Percentiles rank a stretch among this genome's conserved stretches.
These are phyloP conservation scores for Eumerus sabulonum DNA, from an alignment of 2,888 invertebrate species.

Conservation along the genomic window DNA sequence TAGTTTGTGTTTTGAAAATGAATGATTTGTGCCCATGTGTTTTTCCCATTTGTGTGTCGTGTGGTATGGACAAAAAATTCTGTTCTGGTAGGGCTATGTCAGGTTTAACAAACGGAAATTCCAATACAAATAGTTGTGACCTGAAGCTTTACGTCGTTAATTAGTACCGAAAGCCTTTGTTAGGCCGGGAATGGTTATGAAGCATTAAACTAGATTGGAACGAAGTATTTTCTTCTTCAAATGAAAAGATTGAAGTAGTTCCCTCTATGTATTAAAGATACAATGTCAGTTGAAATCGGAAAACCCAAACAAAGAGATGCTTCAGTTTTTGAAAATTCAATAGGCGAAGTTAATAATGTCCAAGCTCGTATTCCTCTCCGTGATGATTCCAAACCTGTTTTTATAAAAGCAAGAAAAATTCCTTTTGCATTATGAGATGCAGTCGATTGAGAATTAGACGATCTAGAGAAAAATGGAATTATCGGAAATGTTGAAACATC, in stretches of 20 bases:
- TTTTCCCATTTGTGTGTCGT: too few relatives aligned
- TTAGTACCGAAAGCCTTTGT: not conserved
- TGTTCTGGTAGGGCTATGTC: too few relatives aligned
- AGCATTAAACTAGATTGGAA: conserved; percentile 25
- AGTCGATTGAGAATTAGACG: conserved; percentile 55
- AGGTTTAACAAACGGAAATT: too few relatives aligned
- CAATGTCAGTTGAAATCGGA: conserved; percentile 68
- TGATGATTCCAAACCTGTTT: conserved; percentile 55
- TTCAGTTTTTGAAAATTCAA: conserved; percentile 2
- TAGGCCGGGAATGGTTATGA: conserved; percentile 5
- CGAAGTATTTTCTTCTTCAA: conserved; percentile 20
- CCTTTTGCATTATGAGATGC: not conserved
- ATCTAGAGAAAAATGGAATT: conserved; percentile 53
- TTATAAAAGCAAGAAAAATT: conserved; percentile 60
- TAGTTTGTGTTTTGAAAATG: too few relatives aligned
- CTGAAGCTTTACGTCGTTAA: too few relatives aligned
- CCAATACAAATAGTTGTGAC: too few relatives aligned
- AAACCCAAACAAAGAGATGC: conserved; percentile 33
- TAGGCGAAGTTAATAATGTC: not conserved
- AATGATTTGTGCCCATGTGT: too few relatives aligned
- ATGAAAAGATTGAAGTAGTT: conserved; percentile 46
- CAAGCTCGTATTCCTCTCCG: conserved; percentile 57
- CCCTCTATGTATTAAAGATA: conserved; percentile 70
- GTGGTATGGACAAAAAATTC: too few relatives aligned
- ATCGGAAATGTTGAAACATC: not conserved